A percentile compares a stretch with the other conserved stretches of the same genome.
phyloP scores from a whole-genome alignment of 2,797 vertebrate species.

The Coregonus ussuriensis region DNA sequence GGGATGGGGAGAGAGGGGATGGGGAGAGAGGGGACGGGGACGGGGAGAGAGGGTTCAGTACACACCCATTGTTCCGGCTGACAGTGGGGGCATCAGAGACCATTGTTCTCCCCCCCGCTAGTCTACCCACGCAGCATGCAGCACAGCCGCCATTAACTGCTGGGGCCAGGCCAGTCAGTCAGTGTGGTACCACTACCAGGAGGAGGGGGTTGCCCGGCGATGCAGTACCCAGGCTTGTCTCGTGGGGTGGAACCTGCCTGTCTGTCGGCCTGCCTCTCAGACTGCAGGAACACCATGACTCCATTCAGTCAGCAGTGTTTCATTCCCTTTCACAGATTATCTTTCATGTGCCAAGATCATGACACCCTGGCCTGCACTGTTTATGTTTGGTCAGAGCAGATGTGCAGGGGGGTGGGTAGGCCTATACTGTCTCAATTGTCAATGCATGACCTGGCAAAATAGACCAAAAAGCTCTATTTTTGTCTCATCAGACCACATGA shows the following conservation, averaged over 20 bases:
- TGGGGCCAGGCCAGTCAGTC: background rate
- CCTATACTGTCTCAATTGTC: background rate
- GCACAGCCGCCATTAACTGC: constrained; percentile 4
- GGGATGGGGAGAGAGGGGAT: too few species aligned
- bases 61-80: constrained; percentile 67
- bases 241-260: background rate
- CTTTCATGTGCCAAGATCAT: background rate
- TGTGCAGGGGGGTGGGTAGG: background rate
- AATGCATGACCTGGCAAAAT: background rate
- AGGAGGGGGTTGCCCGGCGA: background rate
- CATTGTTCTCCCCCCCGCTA: constrained; percentile 59
- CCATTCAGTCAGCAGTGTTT: background rate
- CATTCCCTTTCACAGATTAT: background rate
- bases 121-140: background rate
- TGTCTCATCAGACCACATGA: too few species aligned
- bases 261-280: background rate
- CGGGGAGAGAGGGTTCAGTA: background rate
- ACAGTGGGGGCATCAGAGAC: constrained; percentile 68
- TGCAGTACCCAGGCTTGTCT: background rate
- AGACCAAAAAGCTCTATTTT: background rate
- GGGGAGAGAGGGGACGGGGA: background rate
- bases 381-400: background rate
- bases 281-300: background rate
- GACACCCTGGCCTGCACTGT: background rate
- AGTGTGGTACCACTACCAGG: constrained; percentile 19